Evolutionary conservation across 2,113 vertebrate genomes (phyloP).

Genomic region (Abramis brama): DNA sequence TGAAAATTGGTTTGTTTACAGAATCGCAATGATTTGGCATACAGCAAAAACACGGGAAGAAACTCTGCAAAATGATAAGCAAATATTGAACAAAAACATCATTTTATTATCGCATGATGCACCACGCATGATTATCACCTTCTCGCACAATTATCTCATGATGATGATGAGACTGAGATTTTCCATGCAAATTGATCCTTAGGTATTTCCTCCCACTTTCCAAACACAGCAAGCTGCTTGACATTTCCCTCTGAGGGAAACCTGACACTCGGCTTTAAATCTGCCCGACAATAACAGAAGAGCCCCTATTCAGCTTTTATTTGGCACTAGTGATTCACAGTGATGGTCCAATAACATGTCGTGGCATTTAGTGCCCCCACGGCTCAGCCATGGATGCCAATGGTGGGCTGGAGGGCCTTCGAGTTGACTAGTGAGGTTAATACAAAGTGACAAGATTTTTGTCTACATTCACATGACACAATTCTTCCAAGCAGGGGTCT

Average conservation of each 20-base stretch:
- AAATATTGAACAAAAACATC: background rate
- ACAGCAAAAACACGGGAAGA: slow-evolving; percentile 1
- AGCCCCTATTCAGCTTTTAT: slow-evolving; percentile 66
- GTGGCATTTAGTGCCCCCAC: slow-evolving; percentile 74
- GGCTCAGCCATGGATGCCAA: slow-evolving; percentile 65
- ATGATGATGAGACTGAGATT: background rate
- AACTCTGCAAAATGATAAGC: slow-evolving; percentile 7
- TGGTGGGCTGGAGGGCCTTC: slow-evolving; percentile 62
- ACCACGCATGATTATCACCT: background rate
- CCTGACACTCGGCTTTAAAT: slow-evolving; percentile 53
- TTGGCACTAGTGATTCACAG: slow-evolving; percentile 69
- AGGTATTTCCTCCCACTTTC: background rate
- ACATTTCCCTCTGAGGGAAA: slow-evolving; percentile 53
- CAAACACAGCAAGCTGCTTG: slow-evolving; percentile 27
- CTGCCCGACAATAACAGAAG: slow-evolving; percentile 59
- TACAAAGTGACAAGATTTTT: slow-evolving; percentile 68
- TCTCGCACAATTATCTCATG: slow-evolving; percentile 12
- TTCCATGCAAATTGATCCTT: background rate
- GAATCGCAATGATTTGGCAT: slow-evolving; percentile 2
- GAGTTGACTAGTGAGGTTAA: slow-evolving; percentile 67
- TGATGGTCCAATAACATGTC: slow-evolving; percentile 66
- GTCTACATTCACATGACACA: slow-evolving; percentile 66
- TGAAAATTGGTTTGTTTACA: slow-evolving; percentile 42
- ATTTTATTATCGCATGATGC: background rate
- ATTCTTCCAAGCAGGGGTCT: slow-evolving; percentile 50